Percentiles rank a stretch among this genome's conserved stretches.
Conservation (phyloP, 2,797 vertebrate genomes). For the Trichosurus vulpecula region DNA sequence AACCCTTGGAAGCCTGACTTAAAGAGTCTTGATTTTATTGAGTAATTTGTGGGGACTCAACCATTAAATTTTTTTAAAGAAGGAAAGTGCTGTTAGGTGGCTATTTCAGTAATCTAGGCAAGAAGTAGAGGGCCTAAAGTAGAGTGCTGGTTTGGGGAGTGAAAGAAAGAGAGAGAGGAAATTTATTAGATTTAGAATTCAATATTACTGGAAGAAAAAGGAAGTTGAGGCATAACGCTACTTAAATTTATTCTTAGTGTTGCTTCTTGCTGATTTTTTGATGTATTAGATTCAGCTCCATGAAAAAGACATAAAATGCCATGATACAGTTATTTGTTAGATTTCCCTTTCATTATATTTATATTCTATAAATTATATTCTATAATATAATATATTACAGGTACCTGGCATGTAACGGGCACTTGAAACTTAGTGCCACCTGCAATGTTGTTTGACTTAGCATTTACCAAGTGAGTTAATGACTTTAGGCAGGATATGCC, state of each 20-base stretch:
- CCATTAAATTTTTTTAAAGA: too few species aligned
- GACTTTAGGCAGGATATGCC: background rate
- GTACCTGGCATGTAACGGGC: background rate
- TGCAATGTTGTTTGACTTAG: background rate
- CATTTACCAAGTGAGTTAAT: background rate
- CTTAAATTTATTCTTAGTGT: background rate
- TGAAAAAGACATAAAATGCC: background rate
- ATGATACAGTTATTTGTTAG: background rate
- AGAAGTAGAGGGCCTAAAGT: background rate
- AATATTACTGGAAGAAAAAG: background rate
- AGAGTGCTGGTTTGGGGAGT: background rate
- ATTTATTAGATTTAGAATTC: background rate
- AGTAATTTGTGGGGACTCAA: too few species aligned
- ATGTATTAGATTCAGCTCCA: background rate
- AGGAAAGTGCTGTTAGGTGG: too few species aligned
- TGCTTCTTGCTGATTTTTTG: background rate
- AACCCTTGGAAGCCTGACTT: background rate
- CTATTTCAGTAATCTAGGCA: too few species aligned
- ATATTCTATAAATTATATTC: background rate
- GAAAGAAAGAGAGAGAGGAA: background rate
- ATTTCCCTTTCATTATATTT: background rate
- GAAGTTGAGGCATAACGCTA: background rate
- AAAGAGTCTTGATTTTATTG: background rate
- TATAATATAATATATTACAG: background rate
- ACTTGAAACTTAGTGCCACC: background rate